Percentiles rank a stretch among this genome's conserved stretches.
Conservation (phyloP, 1,140 invertebrate species). For the Drosophila repleta region DNA sequence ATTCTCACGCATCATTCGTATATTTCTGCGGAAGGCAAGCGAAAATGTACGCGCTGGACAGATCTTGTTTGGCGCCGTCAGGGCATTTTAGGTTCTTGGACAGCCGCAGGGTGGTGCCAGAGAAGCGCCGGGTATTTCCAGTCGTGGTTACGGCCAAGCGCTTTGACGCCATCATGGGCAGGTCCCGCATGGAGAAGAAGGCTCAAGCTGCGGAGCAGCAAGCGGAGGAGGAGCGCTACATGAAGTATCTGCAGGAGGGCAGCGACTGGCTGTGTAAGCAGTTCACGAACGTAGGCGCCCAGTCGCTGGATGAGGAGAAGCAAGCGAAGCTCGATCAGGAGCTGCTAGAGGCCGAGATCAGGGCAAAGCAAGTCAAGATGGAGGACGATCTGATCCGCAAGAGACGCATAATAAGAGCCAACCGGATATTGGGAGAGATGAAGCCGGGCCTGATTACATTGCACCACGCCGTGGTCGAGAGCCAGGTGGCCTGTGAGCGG, state of each 20-base stretch:
- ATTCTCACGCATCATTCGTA: too few species aligned
- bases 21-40: too few species aligned
- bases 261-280: conserved; percentile 52
- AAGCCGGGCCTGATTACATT: conserved; percentile 52
- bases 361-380: conserved; percentile 9
- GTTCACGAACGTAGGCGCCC: conserved; percentile 47
- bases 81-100: conserved; percentile 18
- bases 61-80: not conserved
- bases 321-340: conserved; percentile 21
- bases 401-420: conserved; percentile 51
- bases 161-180: conserved; percentile 43
- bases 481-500: conserved; percentile 51
- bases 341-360: conserved; percentile 13
- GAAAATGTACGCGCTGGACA: too few species aligned
- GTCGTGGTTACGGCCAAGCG: conserved; percentile 61
- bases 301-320: conserved; percentile 9
- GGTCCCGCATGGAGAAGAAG: conserved; percentile 40
- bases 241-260: conserved; percentile 66
- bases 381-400: conserved; percentile 47
- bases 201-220: conserved; percentile 26
- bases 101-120: not conserved
- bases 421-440: conserved; percentile 42
- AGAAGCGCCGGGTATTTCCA: conserved; percentile 25
- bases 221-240: conserved; percentile 55
- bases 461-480: conserved; percentile 43